Conservation (phyloP, 2,113 vertebrate genomes). For the Ammospiza nelsoni region DNA sequence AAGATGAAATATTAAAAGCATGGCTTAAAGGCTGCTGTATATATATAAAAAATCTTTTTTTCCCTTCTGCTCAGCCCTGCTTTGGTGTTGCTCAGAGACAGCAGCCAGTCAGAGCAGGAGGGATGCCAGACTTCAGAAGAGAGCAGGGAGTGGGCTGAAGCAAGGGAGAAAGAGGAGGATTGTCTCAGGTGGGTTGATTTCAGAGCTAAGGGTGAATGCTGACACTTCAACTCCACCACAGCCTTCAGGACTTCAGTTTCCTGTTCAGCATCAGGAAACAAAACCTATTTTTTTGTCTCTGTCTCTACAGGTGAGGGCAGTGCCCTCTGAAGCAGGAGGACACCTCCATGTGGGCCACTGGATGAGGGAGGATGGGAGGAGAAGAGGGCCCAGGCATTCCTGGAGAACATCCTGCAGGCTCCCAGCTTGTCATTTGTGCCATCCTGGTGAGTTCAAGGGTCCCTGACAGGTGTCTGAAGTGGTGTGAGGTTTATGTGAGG, state of each 20-base stretch:
- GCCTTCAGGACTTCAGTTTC: background rate
- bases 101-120: background rate
- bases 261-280: background rate
- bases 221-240: background rate
- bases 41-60: background rate
- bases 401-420: background rate
- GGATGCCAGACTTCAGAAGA: background rate
- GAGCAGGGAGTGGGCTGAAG: background rate
- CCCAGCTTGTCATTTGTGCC: background rate
- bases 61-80: background rate
- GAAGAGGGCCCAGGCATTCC: background rate
- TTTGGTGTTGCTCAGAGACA: background rate
- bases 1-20: constrained; percentile 23
- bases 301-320: background rate
- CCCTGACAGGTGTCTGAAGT: background rate
- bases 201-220: background rate
- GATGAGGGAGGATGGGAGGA: background rate
- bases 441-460: background rate
- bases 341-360: background rate
- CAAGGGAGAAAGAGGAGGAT: background rate
- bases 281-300: background rate
- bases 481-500: background rate
- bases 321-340: background rate
- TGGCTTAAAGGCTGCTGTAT: background rate
- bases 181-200: background rate